Conservation (phyloP, 2,113 vertebrate genomes). For the Nothoprocta pentlandii region DNA sequence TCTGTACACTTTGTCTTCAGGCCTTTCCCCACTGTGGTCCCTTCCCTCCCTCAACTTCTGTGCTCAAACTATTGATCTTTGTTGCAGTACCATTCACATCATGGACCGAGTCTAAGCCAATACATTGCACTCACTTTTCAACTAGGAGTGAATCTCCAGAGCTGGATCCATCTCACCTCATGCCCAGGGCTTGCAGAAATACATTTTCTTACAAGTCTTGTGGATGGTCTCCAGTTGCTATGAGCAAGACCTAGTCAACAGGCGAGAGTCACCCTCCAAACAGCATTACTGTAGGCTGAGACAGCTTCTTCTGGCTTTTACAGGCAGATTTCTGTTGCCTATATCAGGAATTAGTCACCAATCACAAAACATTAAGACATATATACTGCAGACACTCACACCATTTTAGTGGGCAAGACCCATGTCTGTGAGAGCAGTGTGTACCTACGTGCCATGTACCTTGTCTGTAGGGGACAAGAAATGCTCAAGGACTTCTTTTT, state of each 20-base stretch:
- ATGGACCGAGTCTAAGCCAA: neutral
- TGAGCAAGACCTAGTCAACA: neutral
- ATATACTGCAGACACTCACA: neutral
- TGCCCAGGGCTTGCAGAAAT: neutral
- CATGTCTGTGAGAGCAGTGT: neutral
- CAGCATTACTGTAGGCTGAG: neutral
- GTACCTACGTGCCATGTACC: neutral
- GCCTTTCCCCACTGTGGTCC: neutral
- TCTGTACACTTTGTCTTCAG: neutral
- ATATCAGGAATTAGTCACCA: neutral
- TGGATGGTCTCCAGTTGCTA: neutral
- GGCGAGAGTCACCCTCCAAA: neutral
- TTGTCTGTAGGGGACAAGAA: neutral
- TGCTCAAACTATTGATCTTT: neutral
- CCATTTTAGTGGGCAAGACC: neutral
- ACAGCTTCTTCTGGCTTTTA: neutral
- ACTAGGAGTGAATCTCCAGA: neutral
- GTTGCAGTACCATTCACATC: neutral
- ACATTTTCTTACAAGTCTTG: neutral
- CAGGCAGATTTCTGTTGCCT: neutral
- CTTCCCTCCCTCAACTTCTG: neutral
- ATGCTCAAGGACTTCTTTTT: conserved; percentile 26
- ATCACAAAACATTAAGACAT: neutral
- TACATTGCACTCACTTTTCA: neutral
- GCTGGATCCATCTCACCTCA: neutral